Percentiles rank a stretch among this genome's conserved stretches.
Conservation (phyloP, 2,113 vertebrate genomes). For the Micronisus gabar region DNA sequence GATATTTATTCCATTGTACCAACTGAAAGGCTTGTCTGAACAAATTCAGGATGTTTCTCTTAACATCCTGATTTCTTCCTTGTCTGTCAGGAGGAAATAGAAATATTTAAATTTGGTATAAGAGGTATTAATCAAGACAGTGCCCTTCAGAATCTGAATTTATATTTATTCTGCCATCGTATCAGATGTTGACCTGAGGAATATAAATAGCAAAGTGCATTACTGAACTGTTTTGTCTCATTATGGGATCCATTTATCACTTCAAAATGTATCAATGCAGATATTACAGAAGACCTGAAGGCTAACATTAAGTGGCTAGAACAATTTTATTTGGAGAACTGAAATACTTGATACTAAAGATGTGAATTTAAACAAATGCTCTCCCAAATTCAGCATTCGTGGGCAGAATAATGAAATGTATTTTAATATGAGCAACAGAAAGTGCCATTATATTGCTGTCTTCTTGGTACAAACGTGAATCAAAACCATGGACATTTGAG, state of each 20-base stretch:
- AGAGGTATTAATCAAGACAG: background rate
- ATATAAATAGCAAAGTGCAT: conserved; percentile 3
- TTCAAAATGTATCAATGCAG: background rate
- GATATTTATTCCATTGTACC: background rate
- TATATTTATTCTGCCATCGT: background rate
- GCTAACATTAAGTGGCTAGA: background rate
- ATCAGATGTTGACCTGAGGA: background rate
- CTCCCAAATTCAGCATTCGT: background rate
- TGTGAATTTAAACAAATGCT: background rate
- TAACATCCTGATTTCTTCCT: background rate
- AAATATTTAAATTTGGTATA: background rate
- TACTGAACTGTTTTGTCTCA: background rate
- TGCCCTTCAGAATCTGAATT: background rate
- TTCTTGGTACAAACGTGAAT: background rate
- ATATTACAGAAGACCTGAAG: background rate
- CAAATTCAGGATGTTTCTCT: background rate
- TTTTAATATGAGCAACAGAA: background rate
- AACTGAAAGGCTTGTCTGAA: background rate
- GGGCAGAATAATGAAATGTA: background rate
- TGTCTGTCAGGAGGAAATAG: background rate
- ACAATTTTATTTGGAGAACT: background rate
- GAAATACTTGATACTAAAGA: background rate
- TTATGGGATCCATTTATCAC: background rate
- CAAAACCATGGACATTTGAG: background rate
- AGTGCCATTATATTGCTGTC: background rate